Percentiles rank a stretch among this genome's conserved stretches.
Conservation (phyloP, 2,888 invertebrate genomes). For the Phasia obesa region DNA sequence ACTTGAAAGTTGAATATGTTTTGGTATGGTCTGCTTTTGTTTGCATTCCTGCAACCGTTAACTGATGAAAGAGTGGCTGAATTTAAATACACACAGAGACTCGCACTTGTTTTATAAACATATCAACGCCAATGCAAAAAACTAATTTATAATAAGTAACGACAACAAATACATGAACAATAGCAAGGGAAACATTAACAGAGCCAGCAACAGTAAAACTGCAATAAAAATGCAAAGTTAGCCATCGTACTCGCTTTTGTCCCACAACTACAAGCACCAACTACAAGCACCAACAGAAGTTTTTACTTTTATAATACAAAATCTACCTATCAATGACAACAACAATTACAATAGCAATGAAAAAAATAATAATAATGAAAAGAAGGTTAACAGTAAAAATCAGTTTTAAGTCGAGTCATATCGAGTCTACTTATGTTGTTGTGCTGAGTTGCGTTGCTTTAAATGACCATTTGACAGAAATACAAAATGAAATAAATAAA, state of each 20-base stretch:
- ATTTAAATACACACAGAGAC: background rate
- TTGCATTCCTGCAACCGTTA: background rate
- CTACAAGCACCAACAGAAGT: conserved; percentile 52
- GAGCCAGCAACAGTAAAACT: conserved; percentile 18
- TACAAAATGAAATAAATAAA: conserved; percentile 22
- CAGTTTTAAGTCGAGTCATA: conserved; percentile 28
- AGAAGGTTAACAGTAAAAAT: conserved; percentile 57
- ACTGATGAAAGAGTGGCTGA: background rate
- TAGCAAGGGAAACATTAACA: conserved; percentile 3
- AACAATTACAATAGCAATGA: background rate
- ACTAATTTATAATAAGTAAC: conserved; percentile 34
- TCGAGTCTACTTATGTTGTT: background rate
- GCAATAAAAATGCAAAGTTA: conserved; percentile 32
- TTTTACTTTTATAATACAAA: conserved; percentile 23
- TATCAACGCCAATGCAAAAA: too few relatives aligned
- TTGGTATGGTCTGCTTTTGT: conserved; percentile 9
- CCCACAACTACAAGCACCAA: conserved; percentile 17
- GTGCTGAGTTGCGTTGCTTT: conserved; percentile 3
- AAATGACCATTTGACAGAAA: conserved; percentile 47
- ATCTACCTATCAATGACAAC: background rate
- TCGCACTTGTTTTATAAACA: too few relatives aligned
- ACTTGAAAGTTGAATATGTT: conserved; percentile 20
- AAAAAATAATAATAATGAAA: conserved; percentile 50
- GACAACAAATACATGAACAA: conserved; percentile 44
- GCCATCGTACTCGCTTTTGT: background rate